Conservation (phyloP, 2,113 vertebrate genomes). For the Apodemus sylvaticus region DNA sequence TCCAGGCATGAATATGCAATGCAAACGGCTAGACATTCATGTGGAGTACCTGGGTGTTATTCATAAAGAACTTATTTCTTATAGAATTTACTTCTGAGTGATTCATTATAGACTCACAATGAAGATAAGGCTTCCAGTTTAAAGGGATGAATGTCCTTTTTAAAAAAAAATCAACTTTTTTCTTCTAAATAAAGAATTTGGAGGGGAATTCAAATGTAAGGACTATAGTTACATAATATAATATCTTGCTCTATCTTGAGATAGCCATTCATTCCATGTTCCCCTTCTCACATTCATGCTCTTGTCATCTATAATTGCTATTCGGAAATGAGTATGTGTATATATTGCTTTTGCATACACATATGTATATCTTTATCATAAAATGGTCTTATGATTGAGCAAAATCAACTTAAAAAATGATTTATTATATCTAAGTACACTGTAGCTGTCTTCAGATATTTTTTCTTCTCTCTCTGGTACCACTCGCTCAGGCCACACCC, state of each 20-base stretch:
- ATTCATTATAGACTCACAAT: conserved; percentile 1
- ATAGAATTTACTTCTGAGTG: conserved; percentile 38
- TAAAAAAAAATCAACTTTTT: conserved; percentile 35
- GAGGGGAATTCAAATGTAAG: neutral
- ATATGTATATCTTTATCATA: neutral
- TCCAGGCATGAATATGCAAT: neutral
- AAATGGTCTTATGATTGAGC: neutral
- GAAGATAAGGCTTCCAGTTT: neutral
- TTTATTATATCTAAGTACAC: too few species aligned
- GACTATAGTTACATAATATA: neutral
- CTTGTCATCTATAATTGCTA: neutral
- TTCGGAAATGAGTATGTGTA: neutral
- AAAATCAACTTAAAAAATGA: conserved; percentile 33
- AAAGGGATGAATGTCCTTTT: conserved; percentile 21
- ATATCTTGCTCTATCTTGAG: neutral
- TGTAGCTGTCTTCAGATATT: too few species aligned
- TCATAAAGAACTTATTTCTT: conserved; percentile 14
- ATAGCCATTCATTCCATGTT: neutral
- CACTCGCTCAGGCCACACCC: too few species aligned
- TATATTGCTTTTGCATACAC: neutral
- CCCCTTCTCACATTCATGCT: neutral
- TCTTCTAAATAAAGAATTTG: neutral
- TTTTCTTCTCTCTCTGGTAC: too few species aligned
- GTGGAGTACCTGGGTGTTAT: neutral
- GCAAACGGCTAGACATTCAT: neutral